These are phyloP conservation scores for Orestias chungarensis DNA, from an alignment of 2,797 vertebrate genomes.

Conservation along the genomic window DNA sequence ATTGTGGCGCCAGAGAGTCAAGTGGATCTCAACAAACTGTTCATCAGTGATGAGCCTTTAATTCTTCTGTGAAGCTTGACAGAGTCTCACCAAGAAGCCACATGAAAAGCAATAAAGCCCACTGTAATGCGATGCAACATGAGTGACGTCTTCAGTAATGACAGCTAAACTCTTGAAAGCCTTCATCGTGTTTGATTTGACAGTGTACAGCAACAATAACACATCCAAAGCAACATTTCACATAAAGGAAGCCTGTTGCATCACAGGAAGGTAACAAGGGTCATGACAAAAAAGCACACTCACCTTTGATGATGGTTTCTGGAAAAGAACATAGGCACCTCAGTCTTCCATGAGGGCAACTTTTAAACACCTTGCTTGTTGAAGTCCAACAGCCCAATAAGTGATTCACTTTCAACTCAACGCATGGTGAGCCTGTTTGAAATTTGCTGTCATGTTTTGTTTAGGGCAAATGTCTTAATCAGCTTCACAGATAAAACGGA, in stretches of 20 bases:
- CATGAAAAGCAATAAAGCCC: background rate
- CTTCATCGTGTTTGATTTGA: background rate
- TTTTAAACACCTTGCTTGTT: background rate
- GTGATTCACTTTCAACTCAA: background rate
- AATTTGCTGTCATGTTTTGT: background rate
- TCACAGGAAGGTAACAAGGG: background rate
- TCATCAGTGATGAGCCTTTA: background rate
- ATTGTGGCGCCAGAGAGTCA: background rate
- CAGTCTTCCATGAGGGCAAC: background rate
- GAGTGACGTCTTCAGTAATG: conserved; percentile 1
- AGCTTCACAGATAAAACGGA: background rate
- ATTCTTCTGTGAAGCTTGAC: background rate
- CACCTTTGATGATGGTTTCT: background rate
- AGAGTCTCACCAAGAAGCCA: background rate
- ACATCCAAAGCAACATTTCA: conserved; percentile 4
- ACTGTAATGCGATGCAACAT: background rate
- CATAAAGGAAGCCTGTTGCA: conserved; percentile 1
- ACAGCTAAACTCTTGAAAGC: conserved; percentile 1
- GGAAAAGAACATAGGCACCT: background rate
- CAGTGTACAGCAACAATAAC: background rate
- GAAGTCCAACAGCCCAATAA: background rate
- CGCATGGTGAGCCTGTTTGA: background rate
- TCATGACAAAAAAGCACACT: background rate
- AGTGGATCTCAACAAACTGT: background rate
- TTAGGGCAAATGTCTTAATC: background rate